Evolutionary conservation across 2,797 vertebrate genomes (phyloP).

Genomic region (Melanitta fusca): DNA sequence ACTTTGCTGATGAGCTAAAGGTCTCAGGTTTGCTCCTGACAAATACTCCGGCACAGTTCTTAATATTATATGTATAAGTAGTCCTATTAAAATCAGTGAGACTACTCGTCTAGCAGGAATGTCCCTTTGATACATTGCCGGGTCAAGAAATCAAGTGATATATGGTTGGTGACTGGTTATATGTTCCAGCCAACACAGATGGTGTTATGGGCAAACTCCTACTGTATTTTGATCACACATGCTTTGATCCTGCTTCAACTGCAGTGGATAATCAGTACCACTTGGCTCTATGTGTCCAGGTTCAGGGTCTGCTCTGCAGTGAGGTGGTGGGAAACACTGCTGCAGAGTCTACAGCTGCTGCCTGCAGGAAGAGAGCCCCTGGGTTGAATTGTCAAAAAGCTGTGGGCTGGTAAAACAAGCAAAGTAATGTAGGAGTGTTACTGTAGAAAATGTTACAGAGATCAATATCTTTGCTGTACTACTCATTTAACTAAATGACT

Average conservation of each 20-base stretch:
- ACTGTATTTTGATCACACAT: not conserved
- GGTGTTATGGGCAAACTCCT: not conserved
- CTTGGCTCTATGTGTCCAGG: not conserved
- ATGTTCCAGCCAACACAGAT: not conserved
- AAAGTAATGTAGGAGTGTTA: not conserved
- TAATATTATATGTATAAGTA: not conserved
- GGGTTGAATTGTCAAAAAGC: not conserved
- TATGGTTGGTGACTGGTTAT: not conserved
- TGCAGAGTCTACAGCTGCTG: not conserved
- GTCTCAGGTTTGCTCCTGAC: not conserved
- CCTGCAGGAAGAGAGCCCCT: not conserved
- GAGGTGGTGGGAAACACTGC: not conserved
- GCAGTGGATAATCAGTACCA: not conserved
- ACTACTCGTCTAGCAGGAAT: not conserved
- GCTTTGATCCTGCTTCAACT: not conserved
- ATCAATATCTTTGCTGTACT: not conserved
- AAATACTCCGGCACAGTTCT: not conserved
- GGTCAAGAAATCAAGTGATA: not conserved
- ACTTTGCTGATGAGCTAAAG: not conserved
- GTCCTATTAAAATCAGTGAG: not conserved
- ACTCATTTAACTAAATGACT: not conserved
- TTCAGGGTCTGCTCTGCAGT: not conserved
- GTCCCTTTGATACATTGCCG: not conserved
- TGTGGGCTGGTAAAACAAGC: not conserved
- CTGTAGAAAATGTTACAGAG: not conserved